These are phyloP conservation scores for Momotus momota DNA, from an alignment of 2,797 vertebrate species.

Conservation along the genomic window DNA sequence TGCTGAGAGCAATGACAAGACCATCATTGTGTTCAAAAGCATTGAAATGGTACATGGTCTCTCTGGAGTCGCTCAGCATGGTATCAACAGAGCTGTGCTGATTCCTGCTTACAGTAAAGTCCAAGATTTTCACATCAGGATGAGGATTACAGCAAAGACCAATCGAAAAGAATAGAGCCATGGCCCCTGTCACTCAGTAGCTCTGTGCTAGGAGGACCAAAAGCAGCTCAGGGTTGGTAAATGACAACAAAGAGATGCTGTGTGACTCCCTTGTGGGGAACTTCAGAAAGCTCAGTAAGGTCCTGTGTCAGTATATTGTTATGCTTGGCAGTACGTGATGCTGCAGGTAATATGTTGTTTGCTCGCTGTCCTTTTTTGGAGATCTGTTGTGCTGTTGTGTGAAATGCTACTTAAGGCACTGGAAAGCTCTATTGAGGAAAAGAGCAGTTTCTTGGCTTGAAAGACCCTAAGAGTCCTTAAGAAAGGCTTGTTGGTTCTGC, in stretches of 20 bases:
- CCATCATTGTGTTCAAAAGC: not conserved
- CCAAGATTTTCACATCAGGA: not conserved
- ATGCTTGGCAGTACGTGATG: not conserved
- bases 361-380: not conserved
- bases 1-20: not conserved
- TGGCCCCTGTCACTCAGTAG: not conserved
- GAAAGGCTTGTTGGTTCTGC: not conserved
- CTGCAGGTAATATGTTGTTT: not conserved
- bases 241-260: constrained; percentile 32
- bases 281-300: constrained; percentile 19
- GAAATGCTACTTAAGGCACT: not conserved
- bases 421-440: not conserved
- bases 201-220: not conserved
- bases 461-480: not conserved
- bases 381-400: not conserved
- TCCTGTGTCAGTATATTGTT: constrained; percentile 36
- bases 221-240: not conserved
- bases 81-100: not conserved
- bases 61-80: not conserved
- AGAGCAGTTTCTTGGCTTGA: not conserved
- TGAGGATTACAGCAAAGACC: not conserved
- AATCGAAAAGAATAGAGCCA: not conserved
- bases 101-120: not conserved
- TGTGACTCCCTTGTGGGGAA: constrained; percentile 4
- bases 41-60: not conserved